Conservation (phyloP, 2,888 invertebrate species). For the Oxytorus armatus region DNA sequence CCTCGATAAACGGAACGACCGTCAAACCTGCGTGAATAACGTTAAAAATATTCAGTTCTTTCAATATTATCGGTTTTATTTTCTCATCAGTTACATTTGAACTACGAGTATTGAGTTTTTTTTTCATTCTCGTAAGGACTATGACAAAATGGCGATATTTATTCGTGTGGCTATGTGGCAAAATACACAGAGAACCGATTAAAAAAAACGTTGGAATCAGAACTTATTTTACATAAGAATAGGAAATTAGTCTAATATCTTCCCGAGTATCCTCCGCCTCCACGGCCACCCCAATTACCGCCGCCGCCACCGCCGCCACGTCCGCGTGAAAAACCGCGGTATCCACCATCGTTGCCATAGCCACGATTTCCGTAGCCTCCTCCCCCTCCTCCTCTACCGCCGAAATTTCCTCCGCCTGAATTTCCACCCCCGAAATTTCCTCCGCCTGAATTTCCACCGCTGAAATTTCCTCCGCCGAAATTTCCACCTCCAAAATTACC, state of each 20-base stretch:
- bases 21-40: not conserved
- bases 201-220: no score
- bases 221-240: constrained; percentile 1
- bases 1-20: no score
- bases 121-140: not conserved
- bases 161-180: not conserved
- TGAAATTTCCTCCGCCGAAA: constrained; percentile 70
- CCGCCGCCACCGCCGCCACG: constrained; percentile 71
- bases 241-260: constrained; percentile 34
- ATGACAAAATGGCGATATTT: not conserved
- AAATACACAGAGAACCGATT: no score
- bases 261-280: constrained; percentile 56
- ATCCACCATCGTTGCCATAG: constrained; percentile 67
- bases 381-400: constrained; percentile 74
- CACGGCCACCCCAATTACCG: constrained; percentile 69
- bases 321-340: constrained; percentile 76
- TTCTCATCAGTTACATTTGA: not conserved
- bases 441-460: constrained; percentile 72
- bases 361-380: constrained; percentile 72
- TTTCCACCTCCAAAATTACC: constrained; percentile 68
- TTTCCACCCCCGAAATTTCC: constrained; percentile 70
- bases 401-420: constrained; percentile 68
- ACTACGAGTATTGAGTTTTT: not conserved
- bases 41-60: not conserved
- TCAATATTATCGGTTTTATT: not conserved